A percentile compares a stretch with the other conserved stretches of the same genome.
Evolutionary conservation across 2,113 vertebrate species (phyloP).

Genomic region (Trematomus loennbergii): DNA sequence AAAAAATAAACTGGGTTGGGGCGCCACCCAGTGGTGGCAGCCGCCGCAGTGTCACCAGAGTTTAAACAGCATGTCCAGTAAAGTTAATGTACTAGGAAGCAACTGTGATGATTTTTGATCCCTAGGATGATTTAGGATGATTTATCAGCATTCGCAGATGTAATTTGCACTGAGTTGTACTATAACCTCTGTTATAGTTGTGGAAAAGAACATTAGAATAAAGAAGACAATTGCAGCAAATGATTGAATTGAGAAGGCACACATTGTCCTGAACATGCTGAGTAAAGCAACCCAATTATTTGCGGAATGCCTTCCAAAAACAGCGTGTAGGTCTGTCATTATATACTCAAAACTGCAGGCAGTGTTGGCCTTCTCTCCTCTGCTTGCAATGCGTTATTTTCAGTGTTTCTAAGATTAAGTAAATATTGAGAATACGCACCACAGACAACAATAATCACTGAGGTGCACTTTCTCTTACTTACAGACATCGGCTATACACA

Average conservation of each 20-base stretch:
- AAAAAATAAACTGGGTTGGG: slow-evolving; percentile 24
- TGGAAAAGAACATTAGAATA: not conserved
- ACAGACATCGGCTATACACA: not conserved
- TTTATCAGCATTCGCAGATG: not conserved
- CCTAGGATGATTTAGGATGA: not conserved
- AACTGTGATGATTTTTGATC: not conserved
- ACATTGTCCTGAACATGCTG: slow-evolving; percentile 10
- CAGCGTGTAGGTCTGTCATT: not conserved
- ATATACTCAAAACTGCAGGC: not conserved
- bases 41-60: not conserved
- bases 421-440: slow-evolving; percentile 11
- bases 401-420: not conserved
- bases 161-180: not conserved
- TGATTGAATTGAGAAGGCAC: not conserved
- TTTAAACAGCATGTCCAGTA: not conserved
- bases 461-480: slow-evolving; percentile 14
- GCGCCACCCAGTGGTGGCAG: slow-evolving; percentile 69
- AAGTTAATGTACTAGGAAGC: not conserved
- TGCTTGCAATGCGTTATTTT: not conserved
- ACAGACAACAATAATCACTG: slow-evolving; percentile 15
- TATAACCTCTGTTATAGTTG: not conserved
- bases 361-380: not conserved
- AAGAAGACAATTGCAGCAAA: not conserved
- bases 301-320: slow-evolving; percentile 4
- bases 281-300: slow-evolving; percentile 15